These are phyloP conservation scores for Neoascia interrupta DNA, from an alignment of 2,888 invertebrate species.

Conservation along the genomic window DNA sequence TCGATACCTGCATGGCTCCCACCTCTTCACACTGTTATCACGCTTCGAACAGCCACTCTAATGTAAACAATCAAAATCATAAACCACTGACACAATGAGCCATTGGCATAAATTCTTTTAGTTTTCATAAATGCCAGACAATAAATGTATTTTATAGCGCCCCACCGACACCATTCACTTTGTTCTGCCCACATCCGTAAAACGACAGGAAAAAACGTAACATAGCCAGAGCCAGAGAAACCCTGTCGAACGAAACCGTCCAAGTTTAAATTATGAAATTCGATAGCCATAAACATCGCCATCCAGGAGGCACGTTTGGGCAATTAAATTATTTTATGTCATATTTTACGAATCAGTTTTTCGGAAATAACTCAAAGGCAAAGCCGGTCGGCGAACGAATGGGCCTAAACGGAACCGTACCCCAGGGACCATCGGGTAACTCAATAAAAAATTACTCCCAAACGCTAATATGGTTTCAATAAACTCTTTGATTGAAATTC, in stretches of 20 bases:
- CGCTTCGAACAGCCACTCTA: neutral
- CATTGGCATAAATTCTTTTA: constrained; percentile 47
- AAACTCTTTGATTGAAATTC: constrained; percentile 63
- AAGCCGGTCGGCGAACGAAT: neutral
- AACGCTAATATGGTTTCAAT: constrained; percentile 43
- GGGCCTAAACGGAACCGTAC: neutral
- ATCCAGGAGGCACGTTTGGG: constrained; percentile 40
- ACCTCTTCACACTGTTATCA: neutral
- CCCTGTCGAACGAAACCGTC: constrained; percentile 3
- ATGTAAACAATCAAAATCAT: constrained; percentile 30
- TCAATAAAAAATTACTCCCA: constrained; percentile 35
- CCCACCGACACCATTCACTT: constrained; percentile 9
- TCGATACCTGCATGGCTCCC: neutral
- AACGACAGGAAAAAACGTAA: neutral
- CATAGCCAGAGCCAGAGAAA: neutral
- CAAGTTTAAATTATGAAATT: constrained; percentile 45
- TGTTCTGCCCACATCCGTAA: constrained; percentile 7
- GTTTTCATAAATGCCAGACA: constrained; percentile 50
- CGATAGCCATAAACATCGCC: constrained; percentile 48
- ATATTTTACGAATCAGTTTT: constrained; percentile 39
- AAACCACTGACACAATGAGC: constrained; percentile 58
- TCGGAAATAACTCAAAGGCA: constrained; percentile 27
- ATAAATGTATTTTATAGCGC: constrained; percentile 30
- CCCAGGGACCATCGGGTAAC: constrained; percentile 27
- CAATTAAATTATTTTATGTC: constrained; percentile 67